Evolutionary conservation across 1,140 invertebrate genomes (phyloP).

Genomic region (Trissolcus basalis): DNA sequence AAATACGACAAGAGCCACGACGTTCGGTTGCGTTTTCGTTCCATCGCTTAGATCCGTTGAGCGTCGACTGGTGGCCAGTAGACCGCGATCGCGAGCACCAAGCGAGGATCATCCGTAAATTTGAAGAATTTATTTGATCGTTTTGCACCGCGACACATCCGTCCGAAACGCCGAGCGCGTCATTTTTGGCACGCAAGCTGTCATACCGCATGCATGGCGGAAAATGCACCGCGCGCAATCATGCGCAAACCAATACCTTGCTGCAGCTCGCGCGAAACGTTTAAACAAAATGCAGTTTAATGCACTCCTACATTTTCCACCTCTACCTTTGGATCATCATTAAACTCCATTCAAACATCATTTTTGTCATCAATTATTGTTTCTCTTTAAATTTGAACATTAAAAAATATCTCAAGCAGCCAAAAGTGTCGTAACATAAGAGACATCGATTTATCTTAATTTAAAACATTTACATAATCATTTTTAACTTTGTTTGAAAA

Average conservation of each 20-base stretch:
- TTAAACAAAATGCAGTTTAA: no score
- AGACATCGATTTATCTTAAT: no score
- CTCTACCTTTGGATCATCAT: no score
- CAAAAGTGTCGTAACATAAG: no score
- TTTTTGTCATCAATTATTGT: no score
- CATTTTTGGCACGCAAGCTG: constrained; percentile 46
- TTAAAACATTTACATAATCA: no score
- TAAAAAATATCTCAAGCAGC: no score
- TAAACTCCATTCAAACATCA: no score
- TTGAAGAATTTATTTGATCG: constrained; percentile 62
- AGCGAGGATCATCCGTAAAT: constrained; percentile 49
- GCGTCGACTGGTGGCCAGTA: constrained; percentile 60
- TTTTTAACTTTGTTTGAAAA: no score
- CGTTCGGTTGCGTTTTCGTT: constrained; percentile 52
- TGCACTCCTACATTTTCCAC: no score
- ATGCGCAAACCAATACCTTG: neutral
- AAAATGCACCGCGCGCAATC: neutral
- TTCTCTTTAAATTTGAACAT: no score
- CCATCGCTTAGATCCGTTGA: constrained; percentile 57
- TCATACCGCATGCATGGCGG: neutral
- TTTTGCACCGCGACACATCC: constrained; percentile 40
- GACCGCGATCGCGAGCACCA: constrained; percentile 40
- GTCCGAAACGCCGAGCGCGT: constrained; percentile 41
- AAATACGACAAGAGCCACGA: constrained; percentile 55
- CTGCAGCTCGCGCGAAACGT: no score